Evolutionary conservation across 2,113 vertebrate species (phyloP), one percentile per base, ranked within the genome.

Genomic region (Falcunculus frontatus): DNA sequence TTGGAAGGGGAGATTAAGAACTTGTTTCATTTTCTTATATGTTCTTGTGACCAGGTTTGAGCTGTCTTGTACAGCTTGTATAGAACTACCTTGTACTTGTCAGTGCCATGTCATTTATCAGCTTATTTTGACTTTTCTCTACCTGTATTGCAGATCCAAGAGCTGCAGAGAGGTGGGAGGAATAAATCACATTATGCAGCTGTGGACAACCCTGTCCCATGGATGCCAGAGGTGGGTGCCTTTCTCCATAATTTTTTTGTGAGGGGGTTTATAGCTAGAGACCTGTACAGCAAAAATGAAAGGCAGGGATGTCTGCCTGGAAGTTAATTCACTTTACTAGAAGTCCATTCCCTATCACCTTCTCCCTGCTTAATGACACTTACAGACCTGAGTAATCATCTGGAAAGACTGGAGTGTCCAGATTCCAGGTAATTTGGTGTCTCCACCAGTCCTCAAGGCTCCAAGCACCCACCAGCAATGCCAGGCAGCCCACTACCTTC

Each of bases 201-300:
- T 67, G 47, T 88, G 82, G 67, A 77, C 46, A 93, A 5, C 18
- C 76, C 79, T 44, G 68, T 91, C 19, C 82, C 46, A 0, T 96
- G 96, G 97, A 92, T 76, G n/a, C 94, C 95, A 50, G 96, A 97
- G 97, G 97, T 97, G 69, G 21, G 89, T 96, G 35, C 64, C 42
- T 65, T 83, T n/a, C 72, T 72, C 52, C 26, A n/a, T 29, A 4
- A 1, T 65, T 89, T 55, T 55, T 32, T 13, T 1, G 2, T 27
- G n/a, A 57, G 59, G n/a, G 18, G 20, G 14, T 12, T 49, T 12
- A 32, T 79, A 68, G 69, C 30, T 88, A 46, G 74, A 69, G 79
- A 62, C 63, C 47, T 68, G 42, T 55, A 37, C n/a, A 84, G n/a
- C 0, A 4, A 46, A 32, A 64, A 4, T 2, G 5, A 41, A 47